Percentiles rank a stretch among this genome's conserved stretches.
Evolutionary conservation across 1,140 invertebrate genomes (phyloP).

Genomic region (Conus betulinus): DNA sequence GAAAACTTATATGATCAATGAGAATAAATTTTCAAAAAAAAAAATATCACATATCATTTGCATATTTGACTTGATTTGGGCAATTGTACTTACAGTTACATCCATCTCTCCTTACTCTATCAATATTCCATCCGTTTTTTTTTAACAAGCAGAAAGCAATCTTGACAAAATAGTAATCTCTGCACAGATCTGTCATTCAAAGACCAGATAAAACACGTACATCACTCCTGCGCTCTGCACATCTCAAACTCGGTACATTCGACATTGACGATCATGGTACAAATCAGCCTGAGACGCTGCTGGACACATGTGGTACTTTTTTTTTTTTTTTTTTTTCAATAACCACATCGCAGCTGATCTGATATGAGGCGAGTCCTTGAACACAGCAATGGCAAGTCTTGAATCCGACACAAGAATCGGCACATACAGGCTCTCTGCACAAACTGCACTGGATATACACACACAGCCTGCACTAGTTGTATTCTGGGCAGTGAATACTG

Average conservation of each 20-base stretch:
- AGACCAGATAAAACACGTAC: neutral
- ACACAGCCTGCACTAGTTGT: neutral
- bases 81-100: neutral
- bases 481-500: constrained; percentile 35
- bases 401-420: neutral
- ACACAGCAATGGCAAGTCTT: constrained; percentile 34
- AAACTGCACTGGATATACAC: neutral
- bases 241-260: neutral
- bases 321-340: neutral
- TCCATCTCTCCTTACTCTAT: no score
- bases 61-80: neutral
- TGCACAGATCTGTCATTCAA: neutral
- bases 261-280: constrained; percentile 29
- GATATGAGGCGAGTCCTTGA: constrained; percentile 32
- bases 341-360: constrained; percentile 13
- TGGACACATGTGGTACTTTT: neutral
- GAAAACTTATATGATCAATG: neutral
- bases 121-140: no score
- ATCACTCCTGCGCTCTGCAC: no score
- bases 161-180: neutral
- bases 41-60: neutral
- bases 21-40: neutral
- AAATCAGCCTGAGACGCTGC: constrained; percentile 1
- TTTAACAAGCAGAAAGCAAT: no score
- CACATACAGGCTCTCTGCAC: neutral